Percentiles rank a stretch among this genome's conserved stretches.
Conservation (phyloP, 2,113 vertebrate genomes). For the Drymodes brunneopygia region DNA sequence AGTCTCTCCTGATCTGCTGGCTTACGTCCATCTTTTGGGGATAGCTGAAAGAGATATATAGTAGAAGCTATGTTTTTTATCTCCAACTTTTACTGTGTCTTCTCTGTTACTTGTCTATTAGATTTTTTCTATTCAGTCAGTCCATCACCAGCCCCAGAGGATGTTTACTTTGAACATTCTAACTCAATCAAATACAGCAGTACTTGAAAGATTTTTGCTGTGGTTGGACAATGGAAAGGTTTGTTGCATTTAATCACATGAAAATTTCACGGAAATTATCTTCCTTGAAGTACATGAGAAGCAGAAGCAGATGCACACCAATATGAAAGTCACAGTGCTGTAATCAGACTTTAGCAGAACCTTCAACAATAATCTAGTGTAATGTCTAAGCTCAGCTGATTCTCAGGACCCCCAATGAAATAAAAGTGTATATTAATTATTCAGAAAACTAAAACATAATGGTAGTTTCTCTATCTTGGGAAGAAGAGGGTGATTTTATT, state of each 20-base stretch:
- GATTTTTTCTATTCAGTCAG: neutral
- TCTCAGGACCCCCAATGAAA: neutral
- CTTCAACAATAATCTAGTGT: neutral
- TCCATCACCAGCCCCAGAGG: neutral
- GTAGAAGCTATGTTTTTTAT: neutral
- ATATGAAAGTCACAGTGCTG: neutral
- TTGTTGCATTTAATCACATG: neutral
- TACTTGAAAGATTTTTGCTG: neutral
- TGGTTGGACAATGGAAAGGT: neutral
- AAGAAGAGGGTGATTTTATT: accelerated
- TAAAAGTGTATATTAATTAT: neutral
- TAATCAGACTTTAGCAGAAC: neutral
- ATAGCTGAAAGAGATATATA: neutral
- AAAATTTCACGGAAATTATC: slow-evolving; percentile 15
- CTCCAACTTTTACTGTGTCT: neutral
- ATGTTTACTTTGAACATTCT: neutral
- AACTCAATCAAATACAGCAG: neutral
- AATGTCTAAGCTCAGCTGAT: neutral
- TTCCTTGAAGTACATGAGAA: neutral
- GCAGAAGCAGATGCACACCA: neutral
- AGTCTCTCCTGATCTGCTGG: neutral
- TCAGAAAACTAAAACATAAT: neutral
- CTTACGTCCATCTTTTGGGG: neutral
- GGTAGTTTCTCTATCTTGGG: neutral
- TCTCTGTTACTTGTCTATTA: no score